Conservation (phyloP, 2,113 vertebrate genomes). For the Notiomystis cincta region DNA sequence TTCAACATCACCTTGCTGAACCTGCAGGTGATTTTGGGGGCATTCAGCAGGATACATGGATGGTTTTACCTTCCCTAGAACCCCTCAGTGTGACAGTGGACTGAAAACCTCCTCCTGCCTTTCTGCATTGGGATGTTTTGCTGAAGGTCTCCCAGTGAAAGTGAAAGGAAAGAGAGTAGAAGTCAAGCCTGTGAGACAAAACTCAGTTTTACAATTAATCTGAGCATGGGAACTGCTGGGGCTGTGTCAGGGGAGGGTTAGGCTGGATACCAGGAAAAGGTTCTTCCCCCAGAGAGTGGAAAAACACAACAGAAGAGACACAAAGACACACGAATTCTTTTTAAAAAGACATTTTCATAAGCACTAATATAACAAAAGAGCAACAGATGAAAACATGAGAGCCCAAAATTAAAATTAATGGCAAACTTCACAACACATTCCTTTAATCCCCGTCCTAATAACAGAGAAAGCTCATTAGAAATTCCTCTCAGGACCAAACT, state of each 20-base stretch:
- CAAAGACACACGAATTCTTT: background rate
- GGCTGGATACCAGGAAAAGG: background rate
- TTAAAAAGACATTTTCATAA: background rate
- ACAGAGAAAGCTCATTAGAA: background rate
- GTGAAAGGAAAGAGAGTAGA: background rate
- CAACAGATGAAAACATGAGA: background rate
- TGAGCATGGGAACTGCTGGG: background rate
- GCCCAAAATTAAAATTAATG: background rate
- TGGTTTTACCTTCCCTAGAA: background rate
- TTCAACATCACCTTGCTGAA: background rate
- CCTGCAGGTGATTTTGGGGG: background rate
- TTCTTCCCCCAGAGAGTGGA: background rate
- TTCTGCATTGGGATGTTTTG: background rate
- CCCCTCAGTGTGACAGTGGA: fast-evolving
- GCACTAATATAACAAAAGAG: background rate
- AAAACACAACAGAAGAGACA: background rate
- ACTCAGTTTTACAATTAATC: background rate
- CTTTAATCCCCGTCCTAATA: background rate
- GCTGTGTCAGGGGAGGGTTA: background rate
- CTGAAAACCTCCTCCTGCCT: background rate
- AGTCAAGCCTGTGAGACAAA: background rate
- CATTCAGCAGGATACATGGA: background rate
- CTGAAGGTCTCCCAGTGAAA: background rate
- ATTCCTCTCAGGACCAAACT: background rate
- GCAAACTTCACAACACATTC: background rate